A percentile compares a stretch with the other conserved stretches of the same genome.
Evolutionary conservation across 1,140 invertebrate species (phyloP).

Genomic region (Elymnias hypermnestra): DNA sequence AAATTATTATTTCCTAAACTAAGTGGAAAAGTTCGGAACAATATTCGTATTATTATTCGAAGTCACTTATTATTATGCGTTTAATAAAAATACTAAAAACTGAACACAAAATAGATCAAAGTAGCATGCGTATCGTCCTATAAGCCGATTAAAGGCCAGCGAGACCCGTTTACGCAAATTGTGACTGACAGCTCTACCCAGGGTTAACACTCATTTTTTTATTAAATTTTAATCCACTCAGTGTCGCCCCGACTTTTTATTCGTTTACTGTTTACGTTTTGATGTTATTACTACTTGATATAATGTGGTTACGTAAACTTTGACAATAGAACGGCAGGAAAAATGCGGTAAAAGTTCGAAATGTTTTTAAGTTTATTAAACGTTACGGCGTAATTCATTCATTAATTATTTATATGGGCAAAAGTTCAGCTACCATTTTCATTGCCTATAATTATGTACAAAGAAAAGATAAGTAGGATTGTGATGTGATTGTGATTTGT

Average conservation of each 20-base stretch:
- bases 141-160: constrained; percentile 55
- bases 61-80: too few relatives aligned
- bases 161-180: constrained; percentile 50
- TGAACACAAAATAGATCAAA: constrained; percentile 18
- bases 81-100: constrained; percentile 1
- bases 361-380: neutral
- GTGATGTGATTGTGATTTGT: too few relatives aligned
- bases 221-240: constrained; percentile 22
- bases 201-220: constrained; percentile 33
- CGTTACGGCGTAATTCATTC: too few relatives aligned
- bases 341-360: neutral
- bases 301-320: constrained; percentile 3
- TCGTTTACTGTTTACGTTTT: constrained; percentile 10
- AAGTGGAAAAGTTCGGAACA: too few relatives aligned
- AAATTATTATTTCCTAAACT: too few relatives aligned
- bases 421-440: too few relatives aligned
- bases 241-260: constrained; percentile 15
- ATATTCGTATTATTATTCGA: too few relatives aligned
- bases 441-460: too few relatives aligned
- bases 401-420: too few relatives aligned
- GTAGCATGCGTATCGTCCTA: constrained; percentile 29
- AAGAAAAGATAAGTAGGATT: too few relatives aligned
- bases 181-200: constrained; percentile 45
- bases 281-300: constrained; percentile 10
- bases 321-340: neutral